Evolutionary conservation across 2,113 vertebrate genomes (phyloP).

Genomic region (Lepidothrix coronata): DNA sequence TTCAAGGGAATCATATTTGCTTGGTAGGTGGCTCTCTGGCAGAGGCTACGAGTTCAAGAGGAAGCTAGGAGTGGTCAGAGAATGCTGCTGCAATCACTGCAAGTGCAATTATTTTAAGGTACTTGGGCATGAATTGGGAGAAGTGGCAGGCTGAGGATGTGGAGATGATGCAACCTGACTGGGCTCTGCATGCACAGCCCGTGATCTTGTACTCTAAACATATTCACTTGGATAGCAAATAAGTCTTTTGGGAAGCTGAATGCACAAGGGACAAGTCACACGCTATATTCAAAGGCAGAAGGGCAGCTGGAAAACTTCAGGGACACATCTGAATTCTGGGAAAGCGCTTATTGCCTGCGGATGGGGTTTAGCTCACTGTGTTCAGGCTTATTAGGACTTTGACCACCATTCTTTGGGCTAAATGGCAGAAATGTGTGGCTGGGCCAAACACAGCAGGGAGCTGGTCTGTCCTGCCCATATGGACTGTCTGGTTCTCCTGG

Average conservation of each 20-base stretch:
- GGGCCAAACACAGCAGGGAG: neutral
- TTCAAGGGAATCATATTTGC: neutral
- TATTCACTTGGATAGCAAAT: neutral
- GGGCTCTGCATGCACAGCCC: neutral
- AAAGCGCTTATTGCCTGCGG: neutral
- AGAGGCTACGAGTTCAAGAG: neutral
- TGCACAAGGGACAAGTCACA: neutral
- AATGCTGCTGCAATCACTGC: neutral
- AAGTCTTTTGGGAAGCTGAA: neutral
- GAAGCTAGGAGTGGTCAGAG: neutral
- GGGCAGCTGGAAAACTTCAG: conserved; percentile 4
- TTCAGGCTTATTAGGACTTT: neutral
- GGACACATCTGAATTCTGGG: neutral
- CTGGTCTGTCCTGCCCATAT: neutral
- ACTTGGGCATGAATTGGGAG: neutral
- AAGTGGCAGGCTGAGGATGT: conserved; percentile 3
- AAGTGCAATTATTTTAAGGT: conserved; percentile 15
- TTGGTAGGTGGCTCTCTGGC: neutral
- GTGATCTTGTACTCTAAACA: neutral
- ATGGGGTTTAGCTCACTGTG: fast-evolving
- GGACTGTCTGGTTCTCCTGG: neutral
- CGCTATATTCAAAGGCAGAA: neutral
- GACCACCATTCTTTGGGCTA: neutral
- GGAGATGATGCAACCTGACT: neutral
- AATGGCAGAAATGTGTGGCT: neutral